Evolutionary conservation across 2,797 vertebrate species (phyloP).

Genomic region (Rhinogobio ventralis): DNA sequence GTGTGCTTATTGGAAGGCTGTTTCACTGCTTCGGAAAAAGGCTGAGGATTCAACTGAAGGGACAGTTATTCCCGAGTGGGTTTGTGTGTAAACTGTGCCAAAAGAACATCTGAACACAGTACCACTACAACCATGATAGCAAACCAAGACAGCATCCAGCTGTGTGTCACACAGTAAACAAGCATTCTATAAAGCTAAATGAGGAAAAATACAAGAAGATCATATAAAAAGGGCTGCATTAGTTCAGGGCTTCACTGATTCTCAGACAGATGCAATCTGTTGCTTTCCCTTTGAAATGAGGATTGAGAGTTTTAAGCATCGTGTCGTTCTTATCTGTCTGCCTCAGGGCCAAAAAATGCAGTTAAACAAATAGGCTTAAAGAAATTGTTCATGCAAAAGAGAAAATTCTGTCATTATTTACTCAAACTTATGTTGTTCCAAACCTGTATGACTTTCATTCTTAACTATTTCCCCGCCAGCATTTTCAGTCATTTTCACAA

Average conservation of each 20-base stretch:
- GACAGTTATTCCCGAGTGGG: constrained; percentile 15
- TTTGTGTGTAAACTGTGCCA: constrained; percentile 11
- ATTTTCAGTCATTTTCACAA: no score
- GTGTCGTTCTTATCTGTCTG: constrained; percentile 38
- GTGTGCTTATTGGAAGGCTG: constrained; percentile 42
- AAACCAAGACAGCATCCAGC: constrained; percentile 16
- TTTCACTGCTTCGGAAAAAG: constrained; percentile 21
- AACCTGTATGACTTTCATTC: neutral
- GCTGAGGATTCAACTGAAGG: constrained; percentile 18
- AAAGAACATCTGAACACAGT: constrained; percentile 33
- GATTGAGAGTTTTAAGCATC: constrained; percentile 45
- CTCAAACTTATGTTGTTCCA: neutral
- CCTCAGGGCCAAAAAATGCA: constrained; percentile 28
- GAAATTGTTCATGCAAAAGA: constrained; percentile 4
- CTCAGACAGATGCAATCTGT: constrained; percentile 40
- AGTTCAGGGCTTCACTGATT: constrained; percentile 2
- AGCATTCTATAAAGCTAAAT: neutral
- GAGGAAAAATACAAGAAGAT: neutral
- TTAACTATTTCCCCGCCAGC: neutral
- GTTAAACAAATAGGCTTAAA: neutral
- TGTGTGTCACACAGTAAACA: constrained; percentile 13
- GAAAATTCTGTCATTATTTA: constrained; percentile 6
- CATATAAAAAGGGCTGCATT: neutral
- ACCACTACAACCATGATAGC: constrained; percentile 6
- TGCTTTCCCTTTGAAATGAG: constrained; percentile 38